These are phyloP conservation scores for Drosophila sordidula DNA, from an alignment of 2,888 invertebrate species.

Conservation along the genomic window DNA sequence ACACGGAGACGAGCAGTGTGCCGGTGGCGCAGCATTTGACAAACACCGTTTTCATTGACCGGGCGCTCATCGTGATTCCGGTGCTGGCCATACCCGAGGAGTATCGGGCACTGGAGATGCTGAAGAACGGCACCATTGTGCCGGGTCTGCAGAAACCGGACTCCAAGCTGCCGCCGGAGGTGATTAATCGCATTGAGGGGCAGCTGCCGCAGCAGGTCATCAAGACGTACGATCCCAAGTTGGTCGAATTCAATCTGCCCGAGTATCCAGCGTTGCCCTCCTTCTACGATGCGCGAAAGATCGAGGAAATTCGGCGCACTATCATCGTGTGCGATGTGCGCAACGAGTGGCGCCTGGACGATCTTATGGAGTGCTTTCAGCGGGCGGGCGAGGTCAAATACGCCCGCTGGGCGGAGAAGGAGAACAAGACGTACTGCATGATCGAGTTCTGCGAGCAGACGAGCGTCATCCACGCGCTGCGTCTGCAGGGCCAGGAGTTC, in stretches of 20 bases:
- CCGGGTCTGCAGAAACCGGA: constrained; percentile 93
- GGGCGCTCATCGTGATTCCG: constrained; percentile 97
- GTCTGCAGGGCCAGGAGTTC: constrained; percentile 92
- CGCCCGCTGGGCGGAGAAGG: constrained; percentile 94
- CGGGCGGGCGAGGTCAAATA: constrained; percentile 97
- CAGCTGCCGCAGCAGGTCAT: constrained; percentile 93
- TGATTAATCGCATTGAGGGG: constrained; percentile 94
- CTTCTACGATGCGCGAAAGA: constrained; percentile 93
- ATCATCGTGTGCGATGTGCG: constrained; percentile 93
- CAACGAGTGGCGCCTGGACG: constrained; percentile 90
- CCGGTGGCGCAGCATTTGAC: constrained; percentile 99
- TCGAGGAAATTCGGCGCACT: constrained; percentile 98
- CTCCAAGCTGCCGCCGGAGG: constrained; percentile 95
- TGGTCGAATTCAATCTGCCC: constrained; percentile 92
- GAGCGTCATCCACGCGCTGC: constrained; percentile 93
- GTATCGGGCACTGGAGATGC: constrained; percentile 95
- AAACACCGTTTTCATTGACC: constrained; percentile 99
- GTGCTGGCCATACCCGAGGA: constrained; percentile 97
- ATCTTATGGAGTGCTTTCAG: constrained; percentile 94
- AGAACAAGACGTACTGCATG: constrained; percentile 92
- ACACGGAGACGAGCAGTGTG: constrained; percentile 94
- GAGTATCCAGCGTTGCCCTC: constrained; percentile 96
- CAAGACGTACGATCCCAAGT: constrained; percentile 94
- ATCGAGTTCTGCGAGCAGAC: constrained; percentile 97
- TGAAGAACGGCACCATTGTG: constrained; percentile 94